Evolutionary conservation across 1,140 invertebrate species (phyloP), one percentile per base, ranked within the genome.

Genomic region (Drosophila ercepeae): DNA sequence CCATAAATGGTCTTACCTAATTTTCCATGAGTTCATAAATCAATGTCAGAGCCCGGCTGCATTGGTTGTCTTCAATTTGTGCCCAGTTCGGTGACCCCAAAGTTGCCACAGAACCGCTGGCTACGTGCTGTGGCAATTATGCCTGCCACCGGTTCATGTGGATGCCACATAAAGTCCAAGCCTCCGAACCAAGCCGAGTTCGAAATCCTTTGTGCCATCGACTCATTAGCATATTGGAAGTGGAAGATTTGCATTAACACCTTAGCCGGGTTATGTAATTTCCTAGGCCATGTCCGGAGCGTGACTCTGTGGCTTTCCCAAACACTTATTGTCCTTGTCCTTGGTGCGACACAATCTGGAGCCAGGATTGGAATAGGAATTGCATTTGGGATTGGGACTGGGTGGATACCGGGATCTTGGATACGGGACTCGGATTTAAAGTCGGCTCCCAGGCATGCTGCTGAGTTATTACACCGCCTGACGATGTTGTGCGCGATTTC

Each of bases 201-300:
- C 32, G 23, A 54, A 54, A 41, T 54, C 60, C 59, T 60, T 60
- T 63, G 59, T 63, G 71, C 50, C 45, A 71, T 79, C 73, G 63
- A 67, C 63, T 86, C 88, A 89, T 89, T 89, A 89, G 88, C 88
- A 89, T 89, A 89, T 89, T 89, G 61, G 67, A 75, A 59, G 73
- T 89, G 61, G 67, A 75, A 59, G 73, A 89, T 89, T 89, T 89
- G 86, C 86, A 89, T 89, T 89, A 89, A 89, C 86, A 89, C 86
- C 86, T 89, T 82, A 67, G 61, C 86, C 75, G 71, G 57, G 74
- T 89, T 88, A 88, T 88, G 83, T 88, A 88, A 88, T 88, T 78
- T 84, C 65, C 52, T 75, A 69, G 74, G 73, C 72, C 72, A 59
- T 59, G 46, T 50, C 27, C 57, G 45, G 68, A 63, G 81, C 81